Conservation (phyloP, 1,140 invertebrate genomes). For the Mylabris phalerata region DNA sequence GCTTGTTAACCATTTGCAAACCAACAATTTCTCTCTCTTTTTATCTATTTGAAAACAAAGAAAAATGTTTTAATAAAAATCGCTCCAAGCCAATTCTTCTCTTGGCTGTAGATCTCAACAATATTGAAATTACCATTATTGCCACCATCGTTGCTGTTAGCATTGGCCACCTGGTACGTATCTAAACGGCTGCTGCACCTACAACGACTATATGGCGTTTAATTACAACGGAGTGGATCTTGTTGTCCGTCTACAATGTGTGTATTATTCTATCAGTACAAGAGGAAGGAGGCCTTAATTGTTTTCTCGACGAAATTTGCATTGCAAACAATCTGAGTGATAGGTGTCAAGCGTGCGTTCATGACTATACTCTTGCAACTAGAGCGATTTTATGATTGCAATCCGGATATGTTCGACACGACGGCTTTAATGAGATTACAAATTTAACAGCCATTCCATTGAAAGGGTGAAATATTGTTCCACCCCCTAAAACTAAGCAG, state of each 20-base stretch:
- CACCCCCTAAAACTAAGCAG: too few relatives aligned
- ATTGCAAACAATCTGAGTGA: slow-evolving; percentile 37
- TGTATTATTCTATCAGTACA: slow-evolving; percentile 11
- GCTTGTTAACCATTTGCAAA: slow-evolving; percentile 17
- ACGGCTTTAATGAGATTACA: too few relatives aligned
- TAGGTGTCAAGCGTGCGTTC: slow-evolving; percentile 31
- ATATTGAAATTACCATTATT: background rate
- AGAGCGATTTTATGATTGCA: too few relatives aligned
- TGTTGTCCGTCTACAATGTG: slow-evolving; percentile 5
- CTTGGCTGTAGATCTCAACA: background rate
- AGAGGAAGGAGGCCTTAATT: slow-evolving; percentile 11
- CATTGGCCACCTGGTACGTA: slow-evolving; percentile 4
- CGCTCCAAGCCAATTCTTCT: too few relatives aligned
- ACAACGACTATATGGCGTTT: background rate
- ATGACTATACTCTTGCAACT: slow-evolving; percentile 11
- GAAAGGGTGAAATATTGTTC: too few relatives aligned
- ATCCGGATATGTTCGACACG: too few relatives aligned
- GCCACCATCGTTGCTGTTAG: background rate
- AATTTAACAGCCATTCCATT: too few relatives aligned
- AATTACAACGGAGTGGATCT: slow-evolving; percentile 14
- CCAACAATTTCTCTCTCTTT: slow-evolving; percentile 15
- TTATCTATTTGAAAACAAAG: too few relatives aligned
- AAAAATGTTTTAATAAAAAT: too few relatives aligned
- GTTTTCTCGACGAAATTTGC: slow-evolving; percentile 27
- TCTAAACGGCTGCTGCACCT: slow-evolving; percentile 5